Base-by-base conservation (phyloP, 1,140 invertebrate species). In the Drosophila persimilis region DNA sequence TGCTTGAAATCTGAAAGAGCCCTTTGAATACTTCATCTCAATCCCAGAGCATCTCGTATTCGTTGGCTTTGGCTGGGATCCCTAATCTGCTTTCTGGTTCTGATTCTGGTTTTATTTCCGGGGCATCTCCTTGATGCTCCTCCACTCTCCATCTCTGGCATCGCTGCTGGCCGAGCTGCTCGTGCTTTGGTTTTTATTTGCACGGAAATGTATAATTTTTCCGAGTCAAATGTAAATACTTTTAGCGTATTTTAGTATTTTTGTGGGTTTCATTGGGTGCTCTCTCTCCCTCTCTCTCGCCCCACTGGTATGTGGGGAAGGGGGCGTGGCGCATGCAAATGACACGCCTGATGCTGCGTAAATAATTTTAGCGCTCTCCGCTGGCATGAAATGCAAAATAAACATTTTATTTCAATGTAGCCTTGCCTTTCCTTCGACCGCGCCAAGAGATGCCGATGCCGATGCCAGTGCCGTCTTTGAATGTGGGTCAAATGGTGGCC, bases 191-290 rank as follows among this genome's bases (percentile, higher is more conserved):
- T 61, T 88, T 86, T 86, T 86, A 86, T 86, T 86, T 88, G 78
- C 78, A 88, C 81, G 83, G 83, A 88, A 88, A 88, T 88, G 83
- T 88, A 83, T 88, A 88, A 88, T 88, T 88, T 88, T 88, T 65
- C 73, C 74, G 70, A 88, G 83, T 83, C 83, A 83, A 88, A 88
- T 88, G 83, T 88, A 88, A 88, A 88, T 88, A 88, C 83, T 86
- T 83, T 86, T 86, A 88, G 83, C 78, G 83, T 78, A 88, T 88
- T 88, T 85, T 86, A 75, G 83, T 78, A 88, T 88, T 88, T 85
- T 86, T 77, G 83, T 83, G 71, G 65, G 60, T 65, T 76, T 80
- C 80, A 85, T 73, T 80, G 81, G 73, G 59, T 70, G 51, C 17
- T 17, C 17, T 17, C 17, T 17, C 0, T 17, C 17, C 1, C 17